phyloP scores from a whole-genome alignment of 2,113 vertebrate species.

The Aix galericulata region DNA sequence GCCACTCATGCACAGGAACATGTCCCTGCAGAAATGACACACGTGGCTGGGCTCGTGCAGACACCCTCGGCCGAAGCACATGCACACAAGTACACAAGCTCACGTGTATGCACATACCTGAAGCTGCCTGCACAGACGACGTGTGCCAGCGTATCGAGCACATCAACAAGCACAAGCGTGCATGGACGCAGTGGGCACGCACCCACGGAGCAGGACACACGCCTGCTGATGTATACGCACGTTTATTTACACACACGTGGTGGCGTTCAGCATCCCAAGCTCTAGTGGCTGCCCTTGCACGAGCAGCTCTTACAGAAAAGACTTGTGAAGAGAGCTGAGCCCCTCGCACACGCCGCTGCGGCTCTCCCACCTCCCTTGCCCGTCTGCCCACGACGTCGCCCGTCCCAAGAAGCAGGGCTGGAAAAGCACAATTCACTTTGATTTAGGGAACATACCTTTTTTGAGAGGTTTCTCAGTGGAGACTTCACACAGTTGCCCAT shows the following conservation, averaged over 20 bases:
- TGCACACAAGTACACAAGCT: not conserved
- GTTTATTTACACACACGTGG: not conserved
- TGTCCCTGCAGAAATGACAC: not conserved
- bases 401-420: conserved; percentile 30
- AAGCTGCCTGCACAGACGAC: not conserved
- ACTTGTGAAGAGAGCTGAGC: not conserved
- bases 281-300: not conserved
- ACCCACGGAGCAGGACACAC: not conserved
- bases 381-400: not conserved
- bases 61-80: not conserved
- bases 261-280: not conserved
- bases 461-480: conserved; percentile 91
- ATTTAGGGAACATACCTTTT: conserved; percentile 89
- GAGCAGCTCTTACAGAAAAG: conserved; percentile 25
- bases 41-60: not conserved
- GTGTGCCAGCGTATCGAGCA: not conserved
- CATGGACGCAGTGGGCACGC: not conserved
- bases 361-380: conserved; percentile 43
- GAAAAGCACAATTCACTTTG: not conserved
- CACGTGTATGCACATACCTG: not conserved
- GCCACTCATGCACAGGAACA: not conserved
- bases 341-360: not conserved
- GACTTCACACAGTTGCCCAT: conserved; percentile 99
- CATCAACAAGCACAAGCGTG: not conserved
- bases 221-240: not conserved